Base-by-base conservation (phyloP, 2,797 vertebrate species). In the Nyctibius grandis region DNA sequence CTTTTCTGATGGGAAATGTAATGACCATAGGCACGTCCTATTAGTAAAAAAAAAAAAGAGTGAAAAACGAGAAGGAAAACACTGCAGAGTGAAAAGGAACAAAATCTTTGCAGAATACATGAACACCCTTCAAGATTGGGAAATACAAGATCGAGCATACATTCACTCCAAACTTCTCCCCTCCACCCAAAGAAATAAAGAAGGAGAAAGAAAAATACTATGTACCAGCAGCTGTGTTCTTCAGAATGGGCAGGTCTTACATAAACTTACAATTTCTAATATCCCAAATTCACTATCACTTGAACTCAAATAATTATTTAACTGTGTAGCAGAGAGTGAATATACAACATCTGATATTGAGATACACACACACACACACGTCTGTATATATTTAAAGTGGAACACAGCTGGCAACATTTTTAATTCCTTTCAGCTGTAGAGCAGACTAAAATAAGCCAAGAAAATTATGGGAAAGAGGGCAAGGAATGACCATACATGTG, bases 51-150 rank as follows among this genome's bases (percentile, higher is more conserved):
- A 94, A 53, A 59, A 57, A 56, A 5, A 3, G n/a, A 36, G 8
- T 67, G 25, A 74, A 73, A 75, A 61, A 34, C 47, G 21, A 51
- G 51, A 80, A 44, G 54, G 73, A 82, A 95, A 60, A 56, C 50
- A 88, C 21, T 73, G n/a, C 86, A 67, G 31, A 91, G 38, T 65
- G 68, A 93, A 92, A 91, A 95, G 73, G 33, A 64, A 51, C 63
- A 79, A 64, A 60, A 95, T 65, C 64, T 93, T 93, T 90, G 89
- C 67, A 93, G 91, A 94, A 56, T 44, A 84, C 89, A 86, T 73
- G 8, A 68, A 84, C 59, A 56, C 78, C n/a, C 80, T 85, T 78
- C 67, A 87, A 75, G 76, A 20, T 42, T 88, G 74, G 56, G 38
- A 91, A 80, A 80, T 36, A 33, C 22, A 67, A 53, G 31, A 42